phyloP scores from a whole-genome alignment of 2,888 invertebrate species.

The Sisyra terminalis region DNA sequence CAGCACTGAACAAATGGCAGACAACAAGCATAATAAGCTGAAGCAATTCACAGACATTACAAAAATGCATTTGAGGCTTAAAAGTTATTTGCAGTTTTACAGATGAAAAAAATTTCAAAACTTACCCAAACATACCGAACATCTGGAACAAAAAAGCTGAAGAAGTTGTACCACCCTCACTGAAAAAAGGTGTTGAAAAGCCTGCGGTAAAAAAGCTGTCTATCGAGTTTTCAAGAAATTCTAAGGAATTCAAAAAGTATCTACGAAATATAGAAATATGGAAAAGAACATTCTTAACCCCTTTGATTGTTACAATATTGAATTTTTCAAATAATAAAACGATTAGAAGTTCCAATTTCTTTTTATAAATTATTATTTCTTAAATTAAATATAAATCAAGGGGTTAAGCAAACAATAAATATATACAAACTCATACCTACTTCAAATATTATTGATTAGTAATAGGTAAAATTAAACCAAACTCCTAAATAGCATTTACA shows the following conservation, averaged over 20 bases:
- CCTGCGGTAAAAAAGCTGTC: slow-evolving; percentile 13
- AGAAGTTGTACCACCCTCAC: slow-evolving; percentile 49
- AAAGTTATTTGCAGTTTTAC: too few relatives aligned
- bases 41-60: too few relatives aligned
- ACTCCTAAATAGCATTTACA: too few relatives aligned
- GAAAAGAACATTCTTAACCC: not conserved
- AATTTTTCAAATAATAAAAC: not conserved
- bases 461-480: too few relatives aligned
- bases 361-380: too few relatives aligned
- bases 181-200: slow-evolving; percentile 39
- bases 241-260: slow-evolving; percentile 16
- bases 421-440: too few relatives aligned
- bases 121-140: slow-evolving; percentile 59
- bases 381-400: not conserved
- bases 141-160: slow-evolving; percentile 55
- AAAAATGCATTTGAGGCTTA: too few relatives aligned
- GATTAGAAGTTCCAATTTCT: not conserved
- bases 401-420: too few relatives aligned
- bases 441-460: too few relatives aligned
- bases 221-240: slow-evolving; percentile 29
- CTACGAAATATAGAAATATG: slow-evolving; percentile 1
- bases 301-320: not conserved
- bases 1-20: too few relatives aligned
- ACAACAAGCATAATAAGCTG: too few relatives aligned
- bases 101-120: slow-evolving; percentile 24